A percentile compares a stretch with the other conserved stretches of the same genome.
These are phyloP conservation scores for Euzophera pinguis DNA, from an alignment of 2,888 invertebrate genomes.

Conservation along the genomic window DNA sequence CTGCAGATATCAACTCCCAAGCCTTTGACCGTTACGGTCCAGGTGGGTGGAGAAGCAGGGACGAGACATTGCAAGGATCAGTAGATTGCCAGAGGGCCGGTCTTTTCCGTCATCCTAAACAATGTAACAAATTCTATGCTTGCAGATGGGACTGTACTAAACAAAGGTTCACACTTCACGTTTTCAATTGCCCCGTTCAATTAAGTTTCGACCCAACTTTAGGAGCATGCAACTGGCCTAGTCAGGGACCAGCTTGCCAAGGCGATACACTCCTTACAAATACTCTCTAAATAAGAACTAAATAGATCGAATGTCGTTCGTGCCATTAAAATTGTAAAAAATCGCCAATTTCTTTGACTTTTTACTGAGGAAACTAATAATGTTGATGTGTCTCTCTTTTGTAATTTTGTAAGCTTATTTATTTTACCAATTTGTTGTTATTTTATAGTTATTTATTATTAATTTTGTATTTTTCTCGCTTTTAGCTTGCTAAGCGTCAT, in stretches of 20 bases:
- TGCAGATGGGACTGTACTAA: constrained; percentile 90
- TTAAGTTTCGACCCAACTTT: constrained; percentile 86
- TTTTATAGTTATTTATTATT: constrained; percentile 72
- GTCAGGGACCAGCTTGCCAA: constrained; percentile 87
- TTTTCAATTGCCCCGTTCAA: constrained; percentile 89
- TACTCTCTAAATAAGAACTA: constrained; percentile 49
- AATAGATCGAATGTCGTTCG: constrained; percentile 46
- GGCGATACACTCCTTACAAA: constrained; percentile 84
- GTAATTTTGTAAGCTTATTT: constrained; percentile 62
- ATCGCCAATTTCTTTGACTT: constrained; percentile 46
- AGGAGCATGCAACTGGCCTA: constrained; percentile 91
- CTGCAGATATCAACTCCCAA: constrained; percentile 54
- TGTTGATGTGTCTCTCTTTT: constrained; percentile 55
- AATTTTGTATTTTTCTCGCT: constrained; percentile 53
- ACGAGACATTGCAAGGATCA: constrained; percentile 81
- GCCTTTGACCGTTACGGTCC: constrained; percentile 81
- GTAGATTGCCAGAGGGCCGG: constrained; percentile 82
- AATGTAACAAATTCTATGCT: constrained; percentile 90
- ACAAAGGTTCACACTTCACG: constrained; percentile 85
- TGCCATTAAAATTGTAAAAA: constrained; percentile 72
- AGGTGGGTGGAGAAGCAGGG: constrained; percentile 79
- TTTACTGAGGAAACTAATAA: constrained; percentile 37
- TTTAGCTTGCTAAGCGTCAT: constrained; percentile 50
- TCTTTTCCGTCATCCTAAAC: constrained; percentile 85
- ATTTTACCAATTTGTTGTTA: constrained; percentile 72